Evolutionary conservation across 2,113 vertebrate genomes (phyloP), one percentile per base, ranked within the genome.

Genomic region (Apodemus sylvaticus): DNA sequence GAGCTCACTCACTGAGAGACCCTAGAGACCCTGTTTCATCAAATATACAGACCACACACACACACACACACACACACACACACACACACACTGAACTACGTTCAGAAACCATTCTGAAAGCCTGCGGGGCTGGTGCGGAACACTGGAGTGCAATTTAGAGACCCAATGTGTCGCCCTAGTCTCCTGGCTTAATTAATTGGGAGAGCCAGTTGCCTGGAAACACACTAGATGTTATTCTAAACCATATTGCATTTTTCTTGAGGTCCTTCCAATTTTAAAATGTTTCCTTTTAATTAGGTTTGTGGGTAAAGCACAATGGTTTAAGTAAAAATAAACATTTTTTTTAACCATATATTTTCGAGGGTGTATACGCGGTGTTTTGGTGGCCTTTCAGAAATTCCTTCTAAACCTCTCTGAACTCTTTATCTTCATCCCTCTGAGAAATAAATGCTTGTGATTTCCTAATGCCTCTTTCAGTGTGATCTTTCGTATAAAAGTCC

Each of bases 211-310:
- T 29, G 36, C 89, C 91, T 90, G 22, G 39, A 90, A 86, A 66
- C 17, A 83, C 76, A 19, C 24, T 29, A 89, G 85, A 45, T 42
- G 6, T 94, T 87, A 55, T 78, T 73, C 31, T 79, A 85, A 93
- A 53, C 39, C 89, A 78, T 70, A 29, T 36, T 89, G 45, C 86
- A 60, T 94, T 95, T 86, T 96, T 94, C 91, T 74, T 82, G 62
- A 94, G 78, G 60, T 51, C 12, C 29, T 39, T 93, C 51, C 64
- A 88, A 64, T 95, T 74, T 95, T 64, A 97, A 91, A 91, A 83
- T 74, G 26, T 86, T 97, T 93, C 78, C 64, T 60, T 93, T 93
- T 88, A 96, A 79, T 96, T 92, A 90, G 58, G 16, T 93, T 60
- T 96, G 36, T 91, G 68, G 51, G 29, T 81, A 58, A 94, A 86